Percentiles rank a stretch among this genome's conserved stretches.
Conservation (phyloP, 2,113 vertebrate species). For the Syrrhaptes paradoxus region DNA sequence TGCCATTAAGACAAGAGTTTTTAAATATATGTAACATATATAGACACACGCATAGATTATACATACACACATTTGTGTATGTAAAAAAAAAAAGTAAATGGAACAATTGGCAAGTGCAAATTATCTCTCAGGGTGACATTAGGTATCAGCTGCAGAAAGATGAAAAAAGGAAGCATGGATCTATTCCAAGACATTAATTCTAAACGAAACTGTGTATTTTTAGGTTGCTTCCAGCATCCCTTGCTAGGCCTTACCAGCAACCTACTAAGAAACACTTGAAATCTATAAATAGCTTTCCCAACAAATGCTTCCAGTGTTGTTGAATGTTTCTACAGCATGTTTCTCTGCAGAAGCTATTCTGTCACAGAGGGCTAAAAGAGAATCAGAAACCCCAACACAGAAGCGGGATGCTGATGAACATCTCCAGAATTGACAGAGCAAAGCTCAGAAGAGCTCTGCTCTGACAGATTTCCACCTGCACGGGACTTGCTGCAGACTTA, state of each 20-base stretch:
- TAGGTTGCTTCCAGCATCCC: neutral
- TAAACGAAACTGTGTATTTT: neutral
- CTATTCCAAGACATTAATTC: neutral
- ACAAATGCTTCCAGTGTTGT: neutral
- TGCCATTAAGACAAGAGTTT: neutral
- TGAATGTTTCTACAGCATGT: neutral
- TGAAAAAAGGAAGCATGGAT: neutral
- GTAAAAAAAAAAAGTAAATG: neutral
- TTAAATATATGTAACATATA: too few relatives aligned
- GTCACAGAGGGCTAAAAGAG: neutral
- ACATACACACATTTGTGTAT: neutral
- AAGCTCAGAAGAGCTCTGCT: neutral
- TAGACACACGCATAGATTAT: neutral
- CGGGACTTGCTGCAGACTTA: neutral
- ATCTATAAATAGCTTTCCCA: neutral
- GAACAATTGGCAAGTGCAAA: neutral
- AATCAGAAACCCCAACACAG: neutral
- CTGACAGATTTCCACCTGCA: neutral
- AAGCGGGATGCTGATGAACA: neutral
- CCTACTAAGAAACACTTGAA: neutral
- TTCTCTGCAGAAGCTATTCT: neutral
- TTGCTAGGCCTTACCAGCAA: neutral
- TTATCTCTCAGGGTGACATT: neutral
- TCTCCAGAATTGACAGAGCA: neutral
- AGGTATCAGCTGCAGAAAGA: neutral